These are phyloP conservation scores for Steinernema hermaphroditum DNA, from an alignment of 2,888 invertebrate species.

Conservation along the genomic window DNA sequence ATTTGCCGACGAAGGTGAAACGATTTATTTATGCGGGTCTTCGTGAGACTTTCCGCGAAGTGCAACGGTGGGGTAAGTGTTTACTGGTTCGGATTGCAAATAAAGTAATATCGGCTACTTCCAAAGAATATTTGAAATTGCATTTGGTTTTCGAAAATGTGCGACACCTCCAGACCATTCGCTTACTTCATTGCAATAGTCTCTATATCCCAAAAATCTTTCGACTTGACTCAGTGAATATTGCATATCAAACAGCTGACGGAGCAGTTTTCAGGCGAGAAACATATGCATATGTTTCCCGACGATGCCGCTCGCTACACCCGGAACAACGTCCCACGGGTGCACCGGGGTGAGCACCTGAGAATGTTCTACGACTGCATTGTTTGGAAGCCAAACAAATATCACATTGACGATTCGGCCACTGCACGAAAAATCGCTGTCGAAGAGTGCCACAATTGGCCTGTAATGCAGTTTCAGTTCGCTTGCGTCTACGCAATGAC, in stretches of 20 bases:
- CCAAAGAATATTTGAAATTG: no score
- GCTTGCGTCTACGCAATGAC: conserved; percentile 55
- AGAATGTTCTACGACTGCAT: conserved; percentile 44
- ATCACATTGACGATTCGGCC: conserved; percentile 43
- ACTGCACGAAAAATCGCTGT: conserved; percentile 48
- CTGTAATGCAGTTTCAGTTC: conserved; percentile 54
- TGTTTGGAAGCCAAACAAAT: conserved; percentile 41
- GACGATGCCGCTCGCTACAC: conserved; percentile 35
- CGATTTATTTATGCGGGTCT: conserved; percentile 35
- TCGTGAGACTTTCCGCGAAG: conserved; percentile 39
- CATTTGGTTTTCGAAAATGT: no score
- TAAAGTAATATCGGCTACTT: no score
- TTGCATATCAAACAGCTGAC: no score
- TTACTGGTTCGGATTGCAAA: conserved; percentile 11
- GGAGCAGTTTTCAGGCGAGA: conserved; percentile 37
- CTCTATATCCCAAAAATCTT: no score
- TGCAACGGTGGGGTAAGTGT: conserved; percentile 41
- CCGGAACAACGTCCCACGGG: conserved; percentile 27
- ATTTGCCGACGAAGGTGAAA: conserved; percentile 33
- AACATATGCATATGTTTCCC: conserved; percentile 43
- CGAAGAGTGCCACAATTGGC: conserved; percentile 46
- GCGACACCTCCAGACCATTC: no score
- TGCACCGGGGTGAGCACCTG: conserved; percentile 38
- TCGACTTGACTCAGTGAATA: no score
- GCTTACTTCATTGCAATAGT: no score